Evolutionary conservation across 2,797 vertebrate genomes (phyloP).

Genomic region (Poeciliopsis paucimaculata): DNA sequence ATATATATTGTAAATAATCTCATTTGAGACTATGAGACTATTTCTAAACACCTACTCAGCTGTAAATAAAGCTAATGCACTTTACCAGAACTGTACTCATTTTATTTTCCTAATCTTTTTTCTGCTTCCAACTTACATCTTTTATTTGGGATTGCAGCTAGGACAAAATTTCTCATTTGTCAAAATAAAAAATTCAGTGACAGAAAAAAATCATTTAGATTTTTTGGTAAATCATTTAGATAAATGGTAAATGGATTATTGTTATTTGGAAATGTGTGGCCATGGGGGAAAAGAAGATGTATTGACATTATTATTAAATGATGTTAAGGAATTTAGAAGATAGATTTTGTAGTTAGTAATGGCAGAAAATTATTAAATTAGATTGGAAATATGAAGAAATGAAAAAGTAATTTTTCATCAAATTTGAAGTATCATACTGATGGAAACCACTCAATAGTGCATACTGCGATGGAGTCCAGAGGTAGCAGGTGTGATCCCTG

Average conservation of each 20-base stretch:
- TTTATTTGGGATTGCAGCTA: not conserved
- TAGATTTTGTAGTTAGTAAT: not conserved
- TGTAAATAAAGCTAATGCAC: not conserved
- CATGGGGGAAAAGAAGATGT: not conserved
- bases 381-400: not conserved
- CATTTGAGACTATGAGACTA: not conserved
- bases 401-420: not conserved
- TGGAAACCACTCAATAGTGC: not conserved
- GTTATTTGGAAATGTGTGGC: too few relatives aligned
- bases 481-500: constrained; percentile 1
- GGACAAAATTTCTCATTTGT: not conserved
- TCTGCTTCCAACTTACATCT: not conserved
- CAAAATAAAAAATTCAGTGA: not conserved
- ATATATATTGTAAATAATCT: too few relatives aligned
- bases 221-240: too few relatives aligned
- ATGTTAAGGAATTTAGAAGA: not conserved
- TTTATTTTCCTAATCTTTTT: not conserved
- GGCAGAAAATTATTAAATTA: too few relatives aligned
- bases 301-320: not conserved
- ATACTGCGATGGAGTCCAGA: not conserved
- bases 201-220: not conserved
- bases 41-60: not conserved
- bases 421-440: not conserved
- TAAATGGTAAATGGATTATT: too few relatives aligned
- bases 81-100: not conserved